Conservation (phyloP, 1,140 invertebrate genomes). For the Ridgeia piscesae region DNA sequence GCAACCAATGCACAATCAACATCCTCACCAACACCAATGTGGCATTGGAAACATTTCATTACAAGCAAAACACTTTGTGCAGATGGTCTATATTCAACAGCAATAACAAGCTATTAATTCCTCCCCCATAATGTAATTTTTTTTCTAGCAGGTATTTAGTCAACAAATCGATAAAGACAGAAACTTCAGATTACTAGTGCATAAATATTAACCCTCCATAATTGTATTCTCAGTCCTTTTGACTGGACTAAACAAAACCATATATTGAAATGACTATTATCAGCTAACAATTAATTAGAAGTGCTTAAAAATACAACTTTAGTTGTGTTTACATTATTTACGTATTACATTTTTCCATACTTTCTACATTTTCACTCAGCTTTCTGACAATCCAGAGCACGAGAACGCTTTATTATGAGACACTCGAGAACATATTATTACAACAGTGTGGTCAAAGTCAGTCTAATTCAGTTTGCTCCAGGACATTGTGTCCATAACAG, state of each 20-base stretch:
- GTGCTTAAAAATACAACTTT: too few relatives aligned
- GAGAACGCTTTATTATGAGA: too few relatives aligned
- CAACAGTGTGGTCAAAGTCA: background rate
- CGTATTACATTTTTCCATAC: too few relatives aligned
- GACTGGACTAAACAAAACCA: too few relatives aligned
- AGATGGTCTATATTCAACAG: background rate
- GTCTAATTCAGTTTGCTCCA: background rate
- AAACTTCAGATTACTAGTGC: background rate
- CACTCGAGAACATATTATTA: too few relatives aligned
- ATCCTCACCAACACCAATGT: background rate
- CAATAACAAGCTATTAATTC: background rate
- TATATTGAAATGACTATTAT: too few relatives aligned
- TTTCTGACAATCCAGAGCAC: too few relatives aligned
- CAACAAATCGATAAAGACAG: background rate
- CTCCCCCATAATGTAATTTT: background rate
- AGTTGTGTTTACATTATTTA: too few relatives aligned
- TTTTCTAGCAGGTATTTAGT: background rate
- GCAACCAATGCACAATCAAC: background rate
- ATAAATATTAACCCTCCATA: too few relatives aligned
- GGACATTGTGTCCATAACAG: background rate
- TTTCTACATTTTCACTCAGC: too few relatives aligned
- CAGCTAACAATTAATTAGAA: too few relatives aligned
- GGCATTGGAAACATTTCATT: background rate
- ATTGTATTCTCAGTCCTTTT: too few relatives aligned
- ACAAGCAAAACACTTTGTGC: slow-evolving; percentile 6